Percentiles rank a stretch among this genome's conserved stretches.
phyloP scores from a whole-genome alignment of 2,888 invertebrate genomes.

The Sisyra nigra region DNA sequence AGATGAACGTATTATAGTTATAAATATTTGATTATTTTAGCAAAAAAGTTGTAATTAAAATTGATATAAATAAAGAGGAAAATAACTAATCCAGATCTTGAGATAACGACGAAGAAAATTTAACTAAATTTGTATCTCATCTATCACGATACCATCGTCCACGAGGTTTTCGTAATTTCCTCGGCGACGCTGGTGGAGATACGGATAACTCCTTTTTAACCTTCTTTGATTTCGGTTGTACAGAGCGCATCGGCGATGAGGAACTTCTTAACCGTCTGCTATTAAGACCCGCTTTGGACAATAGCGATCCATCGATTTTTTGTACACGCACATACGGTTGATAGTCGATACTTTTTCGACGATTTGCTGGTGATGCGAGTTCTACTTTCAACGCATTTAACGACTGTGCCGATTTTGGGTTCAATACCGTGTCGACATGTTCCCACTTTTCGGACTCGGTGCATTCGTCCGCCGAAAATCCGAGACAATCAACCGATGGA shows the following conservation, averaged over 20 bases:
- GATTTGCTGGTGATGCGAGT: conserved; percentile 14
- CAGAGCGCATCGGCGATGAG: conserved; percentile 15
- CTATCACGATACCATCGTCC: conserved; percentile 28
- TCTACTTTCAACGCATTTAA: conserved; percentile 18
- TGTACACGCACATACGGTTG: conserved; percentile 52
- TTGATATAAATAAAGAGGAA: too few relatives aligned
- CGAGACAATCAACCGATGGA: conserved; percentile 2
- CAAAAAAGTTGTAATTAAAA: too few relatives aligned
- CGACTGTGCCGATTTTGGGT: conserved; percentile 21
- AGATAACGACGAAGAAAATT: too few relatives aligned
- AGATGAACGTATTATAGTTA: too few relatives aligned
- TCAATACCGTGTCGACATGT: conserved; percentile 20
- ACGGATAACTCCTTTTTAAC: conserved; percentile 15
- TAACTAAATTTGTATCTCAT: conserved; percentile 17
- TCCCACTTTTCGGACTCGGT: conserved; percentile 19
- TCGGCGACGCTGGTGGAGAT: conserved; percentile 24
- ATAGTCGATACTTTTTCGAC: conserved; percentile 26
- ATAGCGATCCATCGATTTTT: conserved; percentile 33
- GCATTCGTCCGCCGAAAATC: conserved; percentile 6
- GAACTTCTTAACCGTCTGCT: conserved; percentile 16
- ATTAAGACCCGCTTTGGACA: conserved; percentile 21
- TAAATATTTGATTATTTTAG: too few relatives aligned
- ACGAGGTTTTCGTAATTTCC: conserved; percentile 24
- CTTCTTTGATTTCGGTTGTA: conserved; percentile 15
- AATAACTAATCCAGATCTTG: too few relatives aligned